phyloP scores from a whole-genome alignment of 2,113 vertebrate genomes.

The Colossoma macropomum region DNA sequence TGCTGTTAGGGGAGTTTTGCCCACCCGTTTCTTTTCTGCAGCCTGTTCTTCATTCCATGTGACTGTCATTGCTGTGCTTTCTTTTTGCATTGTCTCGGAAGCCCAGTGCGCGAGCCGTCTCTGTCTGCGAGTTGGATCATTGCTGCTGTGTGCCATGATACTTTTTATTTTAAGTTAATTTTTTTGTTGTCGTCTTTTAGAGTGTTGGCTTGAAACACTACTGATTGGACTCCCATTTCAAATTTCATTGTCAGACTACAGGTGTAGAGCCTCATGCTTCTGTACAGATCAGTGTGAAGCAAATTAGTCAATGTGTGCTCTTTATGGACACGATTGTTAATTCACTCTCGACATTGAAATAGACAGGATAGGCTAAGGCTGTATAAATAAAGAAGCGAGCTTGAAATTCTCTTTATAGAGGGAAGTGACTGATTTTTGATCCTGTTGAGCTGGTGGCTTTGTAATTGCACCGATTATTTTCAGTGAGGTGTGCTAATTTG shows the following conservation, averaged over 20 bases:
- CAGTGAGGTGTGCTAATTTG: slow-evolving; percentile 20
- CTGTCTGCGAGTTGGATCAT: slow-evolving; percentile 26
- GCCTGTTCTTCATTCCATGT: slow-evolving; percentile 16
- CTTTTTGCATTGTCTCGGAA: slow-evolving; percentile 15
- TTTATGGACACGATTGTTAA: background rate
- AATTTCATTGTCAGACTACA: background rate
- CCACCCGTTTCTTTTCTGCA: background rate
- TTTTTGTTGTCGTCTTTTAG: background rate
- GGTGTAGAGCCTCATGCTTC: background rate
- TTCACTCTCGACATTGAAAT: background rate
- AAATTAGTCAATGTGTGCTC: background rate
- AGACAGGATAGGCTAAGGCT: background rate
- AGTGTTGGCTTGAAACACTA: slow-evolving; percentile 22
- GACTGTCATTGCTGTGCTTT: background rate
- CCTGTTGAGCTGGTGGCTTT: background rate
- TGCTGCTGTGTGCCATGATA: slow-evolving; percentile 15
- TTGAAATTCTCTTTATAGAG: slow-evolving; percentile 6
- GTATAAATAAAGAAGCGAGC: background rate
- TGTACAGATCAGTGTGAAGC: background rate
- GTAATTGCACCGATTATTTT: slow-evolving; percentile 37
- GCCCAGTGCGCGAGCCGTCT: slow-evolving; percentile 19
- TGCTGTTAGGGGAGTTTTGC: background rate
- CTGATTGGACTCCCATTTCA: background rate
- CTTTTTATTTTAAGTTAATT: background rate
- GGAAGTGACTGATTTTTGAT: slow-evolving; percentile 11